phyloP scores from a whole-genome alignment of 2,797 vertebrate genomes.

The Taeniopygia guttata region DNA sequence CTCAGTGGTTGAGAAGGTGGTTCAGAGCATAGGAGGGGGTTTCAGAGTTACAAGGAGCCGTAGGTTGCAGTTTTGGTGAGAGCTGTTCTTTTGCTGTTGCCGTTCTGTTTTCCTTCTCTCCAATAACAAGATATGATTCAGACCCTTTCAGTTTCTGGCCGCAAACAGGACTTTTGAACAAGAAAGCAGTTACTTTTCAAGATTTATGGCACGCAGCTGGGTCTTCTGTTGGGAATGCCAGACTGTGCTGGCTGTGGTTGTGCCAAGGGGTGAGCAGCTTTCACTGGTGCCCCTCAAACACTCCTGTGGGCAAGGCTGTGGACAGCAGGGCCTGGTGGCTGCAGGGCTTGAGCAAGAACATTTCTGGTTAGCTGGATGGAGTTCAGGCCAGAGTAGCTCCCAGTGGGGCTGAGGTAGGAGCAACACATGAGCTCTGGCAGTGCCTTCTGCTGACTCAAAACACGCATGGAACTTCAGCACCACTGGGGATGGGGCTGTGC shows the following conservation, averaged over 20 bases:
- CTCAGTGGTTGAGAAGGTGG: neutral
- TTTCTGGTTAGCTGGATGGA: neutral
- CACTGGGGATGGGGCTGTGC: neutral
- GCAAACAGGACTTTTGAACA: neutral
- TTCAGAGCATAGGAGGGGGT: neutral
- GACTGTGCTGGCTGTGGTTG: rapidly evolving
- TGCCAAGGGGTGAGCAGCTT: neutral
- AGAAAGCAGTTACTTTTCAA: neutral
- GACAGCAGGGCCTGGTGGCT: neutral
- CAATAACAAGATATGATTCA: neutral
- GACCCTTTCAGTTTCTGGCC: neutral
- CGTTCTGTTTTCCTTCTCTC: neutral
- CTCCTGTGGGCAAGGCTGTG: neutral
- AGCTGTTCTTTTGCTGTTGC: neutral
- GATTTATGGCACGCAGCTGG: neutral
- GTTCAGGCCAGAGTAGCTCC: neutral
- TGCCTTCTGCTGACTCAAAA: neutral
- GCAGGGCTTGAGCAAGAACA: neutral
- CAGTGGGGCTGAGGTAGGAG: neutral
- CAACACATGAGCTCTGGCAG: neutral
- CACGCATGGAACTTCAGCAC: neutral
- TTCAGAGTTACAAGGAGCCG: neutral
- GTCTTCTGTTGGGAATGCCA: neutral
- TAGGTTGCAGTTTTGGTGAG: neutral
- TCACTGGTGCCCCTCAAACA: neutral